Evolutionary conservation across 2,888 invertebrate species (phyloP), one percentile per base, ranked within the genome.

Genomic region (Elmis aenea): DNA sequence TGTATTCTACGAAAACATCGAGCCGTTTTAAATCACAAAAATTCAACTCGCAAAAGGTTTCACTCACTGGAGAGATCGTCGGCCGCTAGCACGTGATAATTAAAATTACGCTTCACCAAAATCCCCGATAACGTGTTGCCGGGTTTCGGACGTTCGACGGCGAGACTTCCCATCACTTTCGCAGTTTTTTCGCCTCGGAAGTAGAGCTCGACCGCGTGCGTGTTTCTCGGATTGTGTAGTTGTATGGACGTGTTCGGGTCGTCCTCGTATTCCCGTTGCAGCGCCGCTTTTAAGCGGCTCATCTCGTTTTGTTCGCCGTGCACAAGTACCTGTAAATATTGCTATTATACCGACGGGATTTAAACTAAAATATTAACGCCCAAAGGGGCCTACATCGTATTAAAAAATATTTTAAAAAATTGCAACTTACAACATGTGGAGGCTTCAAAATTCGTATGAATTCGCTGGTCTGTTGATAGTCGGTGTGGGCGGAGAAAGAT

Each of bases 251-350:
- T 81, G 40, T 72, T 78, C 2, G 83, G 78, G 61, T 89, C 87
- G 55, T 85, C 87, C 66, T 93, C 91, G 61, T 94, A 94, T 64
- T 97, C 95, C 9, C 97, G 75, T 58, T 90, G 85, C 29, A 99
- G 72, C 0, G 96, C 97, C 21, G 93, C 87, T 68, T 95, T 94
- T 37, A 99, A 72, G 0, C 99, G 80, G 1, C 84, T 86, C 99
- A 99, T 99, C 74, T 99, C 99, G 70, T 97, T 99, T 69, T 91
- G 91, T 64, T 99, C 99, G 0, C 99, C 99, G 66, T 99, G 99
- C 0, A 99, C 99, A 26, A 96, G 69, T 25, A 94, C 81, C 85
- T 86, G 52, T 11, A 20, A 20, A 12, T 5, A n/a, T n/a, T n/a
- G 12, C 3, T 9, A 4, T 21, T 21, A 21, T 9, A 3, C 8